Evolutionary conservation across 64 coral and sea anemone species (phyloP).

Genomic region (Hydrozoanthus tunicans): DNA sequence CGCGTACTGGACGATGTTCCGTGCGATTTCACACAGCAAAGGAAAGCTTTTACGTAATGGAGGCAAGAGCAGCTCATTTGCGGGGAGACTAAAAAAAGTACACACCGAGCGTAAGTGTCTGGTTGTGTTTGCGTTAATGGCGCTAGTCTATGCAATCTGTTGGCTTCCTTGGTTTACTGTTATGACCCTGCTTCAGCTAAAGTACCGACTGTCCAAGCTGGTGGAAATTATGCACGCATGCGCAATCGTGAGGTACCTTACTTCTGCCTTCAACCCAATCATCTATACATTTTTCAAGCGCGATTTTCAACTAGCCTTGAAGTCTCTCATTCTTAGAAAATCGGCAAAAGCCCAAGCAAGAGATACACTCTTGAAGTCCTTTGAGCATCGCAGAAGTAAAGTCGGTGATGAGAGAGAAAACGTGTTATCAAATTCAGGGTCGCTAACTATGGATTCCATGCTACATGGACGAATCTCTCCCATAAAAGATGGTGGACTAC

Average conservation of each 20-base stretch:
- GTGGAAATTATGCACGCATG: neutral
- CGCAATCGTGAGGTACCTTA: conserved; percentile 31
- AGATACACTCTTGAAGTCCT: neutral
- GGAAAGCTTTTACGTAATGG: conserved; percentile 24
- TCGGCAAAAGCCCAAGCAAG: conserved; percentile 29
- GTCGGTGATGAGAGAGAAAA: neutral
- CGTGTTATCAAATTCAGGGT: neutral
- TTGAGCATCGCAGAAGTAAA: neutral
- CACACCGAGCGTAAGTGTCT: conserved; percentile 40
- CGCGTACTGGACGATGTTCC: conserved; percentile 49
- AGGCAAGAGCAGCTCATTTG: neutral
- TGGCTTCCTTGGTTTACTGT: conserved; percentile 40
- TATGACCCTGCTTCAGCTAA: neutral
- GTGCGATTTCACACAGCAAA: conserved; percentile 37
- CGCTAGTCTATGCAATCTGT: conserved; percentile 32
- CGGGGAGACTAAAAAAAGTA: neutral
- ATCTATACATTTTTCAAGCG: conserved; percentile 51
- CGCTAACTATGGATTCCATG: neutral
- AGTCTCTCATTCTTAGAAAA: conserved; percentile 18
- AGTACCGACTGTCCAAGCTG: neutral
- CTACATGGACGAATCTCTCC: neutral
- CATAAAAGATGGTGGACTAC: neutral
- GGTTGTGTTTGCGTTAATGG: conserved; percentile 41
- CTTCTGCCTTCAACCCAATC: conserved; percentile 45
- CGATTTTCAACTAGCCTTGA: conserved; percentile 32